Conservation (phyloP, 2,113 vertebrate species). For the Daphoenositta chrysoptera region DNA sequence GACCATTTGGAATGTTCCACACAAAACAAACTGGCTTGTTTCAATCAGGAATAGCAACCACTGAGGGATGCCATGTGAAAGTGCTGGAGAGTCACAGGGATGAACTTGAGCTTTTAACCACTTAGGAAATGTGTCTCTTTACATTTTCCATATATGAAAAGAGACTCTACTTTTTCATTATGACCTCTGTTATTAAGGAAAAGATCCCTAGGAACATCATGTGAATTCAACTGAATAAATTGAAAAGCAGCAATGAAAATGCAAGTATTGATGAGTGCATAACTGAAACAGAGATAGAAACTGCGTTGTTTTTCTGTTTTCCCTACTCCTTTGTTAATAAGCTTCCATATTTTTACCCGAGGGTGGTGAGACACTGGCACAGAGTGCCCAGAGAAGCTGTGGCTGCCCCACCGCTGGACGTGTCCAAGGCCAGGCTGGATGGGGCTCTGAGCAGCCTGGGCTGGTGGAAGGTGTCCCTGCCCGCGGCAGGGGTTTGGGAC, state of each 20-base stretch:
- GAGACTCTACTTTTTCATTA: not conserved
- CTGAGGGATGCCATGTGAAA: not conserved
- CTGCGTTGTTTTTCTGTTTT: fast-evolving
- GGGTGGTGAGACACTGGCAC: not conserved
- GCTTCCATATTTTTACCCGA: not conserved
- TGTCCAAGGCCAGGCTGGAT: no score
- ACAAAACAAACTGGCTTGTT: not conserved
- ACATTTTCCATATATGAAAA: not conserved
- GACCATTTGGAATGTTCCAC: not conserved
- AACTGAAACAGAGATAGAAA: not conserved
- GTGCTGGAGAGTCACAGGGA: not conserved
- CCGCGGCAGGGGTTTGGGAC: not conserved
- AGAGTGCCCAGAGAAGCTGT: not conserved
- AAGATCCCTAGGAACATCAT: not conserved
- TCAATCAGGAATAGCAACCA: not conserved
- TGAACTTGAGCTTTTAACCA: not conserved
- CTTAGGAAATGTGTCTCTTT: not conserved
- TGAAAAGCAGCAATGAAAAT: not conserved
- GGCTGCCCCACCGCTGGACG: not conserved
- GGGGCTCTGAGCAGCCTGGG: not conserved
- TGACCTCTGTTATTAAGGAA: not conserved
- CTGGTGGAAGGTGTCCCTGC: not conserved
- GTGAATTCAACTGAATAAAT: not conserved
- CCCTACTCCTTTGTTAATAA: not conserved
- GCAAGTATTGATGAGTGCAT: not conserved